Evolutionary conservation across 2,797 vertebrate species (phyloP).

Genomic region (Lateolabrax maculatus): DNA sequence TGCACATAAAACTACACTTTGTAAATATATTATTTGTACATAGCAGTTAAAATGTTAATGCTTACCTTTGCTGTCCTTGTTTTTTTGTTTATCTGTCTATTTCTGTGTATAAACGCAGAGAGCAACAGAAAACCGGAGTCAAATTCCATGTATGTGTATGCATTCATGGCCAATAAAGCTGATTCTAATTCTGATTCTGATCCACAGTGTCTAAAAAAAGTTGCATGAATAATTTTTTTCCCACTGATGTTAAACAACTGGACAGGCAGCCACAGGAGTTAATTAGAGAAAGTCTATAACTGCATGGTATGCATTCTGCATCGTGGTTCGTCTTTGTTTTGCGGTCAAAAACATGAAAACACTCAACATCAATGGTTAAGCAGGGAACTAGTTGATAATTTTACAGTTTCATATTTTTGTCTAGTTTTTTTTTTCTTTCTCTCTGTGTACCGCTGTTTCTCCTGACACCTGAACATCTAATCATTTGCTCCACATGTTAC

Average conservation of each 20-base stretch:
- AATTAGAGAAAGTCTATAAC: slow-evolving; percentile 4
- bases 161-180: no score
- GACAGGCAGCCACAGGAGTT: neutral
- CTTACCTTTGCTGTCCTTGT: no score
- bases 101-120: no score
- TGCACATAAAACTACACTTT: slow-evolving; percentile 29
- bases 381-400: neutral
- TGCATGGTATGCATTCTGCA: neutral
- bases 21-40: no score
- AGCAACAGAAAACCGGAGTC: no score
- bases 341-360: neutral
- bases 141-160: no score
- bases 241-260: neutral
- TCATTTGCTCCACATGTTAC: slow-evolving; percentile 46
- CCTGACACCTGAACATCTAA: slow-evolving; percentile 8
- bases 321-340: no score
- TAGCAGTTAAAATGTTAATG: no score
- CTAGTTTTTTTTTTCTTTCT: neutral
- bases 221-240: neutral
- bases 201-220: slow-evolving; percentile 19
- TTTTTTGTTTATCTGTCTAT: no score
- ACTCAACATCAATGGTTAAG: neutral
- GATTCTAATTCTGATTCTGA: no score
- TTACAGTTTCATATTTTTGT: neutral
- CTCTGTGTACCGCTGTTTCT: neutral